Conservation (phyloP, 2,113 vertebrate genomes). For the Ardeotis arabs region DNA sequence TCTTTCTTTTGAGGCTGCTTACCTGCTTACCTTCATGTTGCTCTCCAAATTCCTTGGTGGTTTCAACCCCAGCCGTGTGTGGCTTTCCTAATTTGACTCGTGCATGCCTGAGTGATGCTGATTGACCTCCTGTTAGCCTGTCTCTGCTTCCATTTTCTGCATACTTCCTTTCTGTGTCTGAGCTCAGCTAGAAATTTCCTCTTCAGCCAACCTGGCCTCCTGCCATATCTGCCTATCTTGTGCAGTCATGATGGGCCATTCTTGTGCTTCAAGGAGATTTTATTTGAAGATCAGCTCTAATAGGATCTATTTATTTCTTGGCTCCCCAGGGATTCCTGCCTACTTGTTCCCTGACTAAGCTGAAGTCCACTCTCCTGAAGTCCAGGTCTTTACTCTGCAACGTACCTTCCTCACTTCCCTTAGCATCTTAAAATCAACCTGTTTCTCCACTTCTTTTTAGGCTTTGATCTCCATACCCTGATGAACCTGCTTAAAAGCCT, state of each 20-base stretch:
- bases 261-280: neutral
- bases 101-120: neutral
- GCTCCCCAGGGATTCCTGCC: neutral
- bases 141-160: neutral
- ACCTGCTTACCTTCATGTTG: neutral
- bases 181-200: neutral
- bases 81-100: neutral
- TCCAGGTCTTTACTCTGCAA: neutral
- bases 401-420: neutral
- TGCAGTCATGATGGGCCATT: neutral
- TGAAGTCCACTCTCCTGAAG: neutral
- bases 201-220: neutral
- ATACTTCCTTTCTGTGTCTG: neutral
- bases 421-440: neutral
- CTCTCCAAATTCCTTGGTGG: neutral
- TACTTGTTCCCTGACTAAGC: neutral
- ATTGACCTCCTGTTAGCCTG: neutral
- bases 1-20: neutral
- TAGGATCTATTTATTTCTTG: neutral
- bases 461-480: neutral
- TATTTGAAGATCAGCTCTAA: neutral
- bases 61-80: neutral
- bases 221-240: neutral
- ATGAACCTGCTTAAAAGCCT: neutral
- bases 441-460: neutral